Base-by-base conservation (phyloP, 2,797 vertebrate genomes). In the Odontamblyopus rebecca region DNA sequence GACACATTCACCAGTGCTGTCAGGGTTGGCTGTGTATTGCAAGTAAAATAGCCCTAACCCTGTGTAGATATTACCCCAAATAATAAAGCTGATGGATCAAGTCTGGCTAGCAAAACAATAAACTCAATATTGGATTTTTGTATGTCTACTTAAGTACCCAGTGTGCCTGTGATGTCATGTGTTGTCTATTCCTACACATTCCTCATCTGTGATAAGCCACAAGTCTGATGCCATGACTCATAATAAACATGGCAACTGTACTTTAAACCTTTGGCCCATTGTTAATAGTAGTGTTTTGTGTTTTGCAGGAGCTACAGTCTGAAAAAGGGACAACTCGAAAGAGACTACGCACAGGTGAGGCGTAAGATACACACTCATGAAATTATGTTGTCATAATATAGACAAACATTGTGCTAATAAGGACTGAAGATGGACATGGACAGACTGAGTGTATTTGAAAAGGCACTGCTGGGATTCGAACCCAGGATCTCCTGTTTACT, bases 291-390 rank as follows among this genome's bases (percentile, higher is more conserved):
- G 23, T 27, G 15, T 66, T 66, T 26, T 72, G 90, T 80, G 78
- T 80, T 82, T 78, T 92, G 12, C 88, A 99, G 97, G 94, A 96
- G 94, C 2, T 98, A 97, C 94, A 97, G 97, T 91, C 95, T 98
- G 92, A 99, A 99, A 89, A 98, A 96, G 89, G 96, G 96, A 74
- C 95, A 97, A 71, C 94, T 99, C 86, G 97, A 99, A 89, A 96
- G 94, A 77, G 97, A 99, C 76, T 99, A 98, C 82, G 96, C 96
- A 68, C 97, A 98, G 96, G 97, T 98, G 93, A 89, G 78, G 48
- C 3, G 27, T 1, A 57, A 23, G 23, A 12, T 57, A 12, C 54
- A 54, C n/a, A 5, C 54, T 60, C 57, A 30, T 18, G 4, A 60
- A 60, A 60, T 60, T 27, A 29, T 59, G 12, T 59, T 59, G 32